Evolutionary conservation across 2,888 invertebrate genomes (phyloP).

Genomic region (Drepanosiphum platanoidis): DNA sequence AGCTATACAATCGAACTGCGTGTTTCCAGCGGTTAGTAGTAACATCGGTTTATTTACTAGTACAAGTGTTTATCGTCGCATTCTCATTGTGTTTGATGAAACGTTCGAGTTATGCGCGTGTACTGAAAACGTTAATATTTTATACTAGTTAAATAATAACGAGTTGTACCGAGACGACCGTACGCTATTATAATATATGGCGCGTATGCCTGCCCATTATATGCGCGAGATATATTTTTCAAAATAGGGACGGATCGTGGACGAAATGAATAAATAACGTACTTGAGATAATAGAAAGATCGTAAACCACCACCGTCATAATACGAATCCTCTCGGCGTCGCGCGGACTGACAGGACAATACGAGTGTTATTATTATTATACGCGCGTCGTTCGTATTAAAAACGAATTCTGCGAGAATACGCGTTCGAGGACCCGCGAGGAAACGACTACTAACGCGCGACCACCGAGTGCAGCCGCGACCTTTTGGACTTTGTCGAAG

Average conservation of each 20-base stretch:
- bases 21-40: too few species aligned
- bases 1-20: too few species aligned
- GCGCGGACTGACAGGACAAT: too few species aligned
- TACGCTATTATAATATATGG: neutral
- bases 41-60: neutral
- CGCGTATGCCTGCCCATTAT: too few species aligned
- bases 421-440: neutral
- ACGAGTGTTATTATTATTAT: too few species aligned
- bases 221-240: too few species aligned
- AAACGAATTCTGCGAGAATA: slow-evolving; percentile 6
- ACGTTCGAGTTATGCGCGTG: neutral
- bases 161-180: slow-evolving; percentile 2
- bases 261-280: neutral
- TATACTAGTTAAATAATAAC: slow-evolving; percentile 2
- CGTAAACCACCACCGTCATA: neutral
- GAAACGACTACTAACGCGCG: neutral
- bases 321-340: neutral
- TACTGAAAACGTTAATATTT: neutral
- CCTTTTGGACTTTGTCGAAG: slow-evolving; percentile 16
- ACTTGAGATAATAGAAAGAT: neutral
- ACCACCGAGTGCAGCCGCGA: slow-evolving; percentile 23
- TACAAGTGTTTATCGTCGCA: neutral
- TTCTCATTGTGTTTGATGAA: slow-evolving; percentile 18
- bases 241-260: neutral
- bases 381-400: slow-evolving; percentile 28